Base-by-base conservation (phyloP, 2,888 invertebrate genomes). In the Lottia scabra region DNA sequence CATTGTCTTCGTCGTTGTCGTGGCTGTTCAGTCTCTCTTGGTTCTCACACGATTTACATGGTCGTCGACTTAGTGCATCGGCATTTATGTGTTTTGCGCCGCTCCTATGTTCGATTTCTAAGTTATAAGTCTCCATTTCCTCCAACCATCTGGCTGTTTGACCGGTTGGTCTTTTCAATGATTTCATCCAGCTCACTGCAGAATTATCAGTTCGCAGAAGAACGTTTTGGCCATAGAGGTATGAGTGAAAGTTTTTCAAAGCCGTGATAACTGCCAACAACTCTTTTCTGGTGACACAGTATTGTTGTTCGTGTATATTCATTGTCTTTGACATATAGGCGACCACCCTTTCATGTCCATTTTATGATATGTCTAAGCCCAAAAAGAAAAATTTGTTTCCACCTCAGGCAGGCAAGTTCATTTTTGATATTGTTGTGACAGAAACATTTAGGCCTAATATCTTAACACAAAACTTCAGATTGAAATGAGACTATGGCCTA, bases 201-300 rank as follows among this genome's bases (percentile, higher is more conserved):
- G 68, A 19, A 27, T 68, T 68, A 19, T 62, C 62, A 27, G 68
- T 68, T n/a, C 68, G 27, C 5, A 68, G 27, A 4, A 68, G 46
- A 2, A 68, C 68, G 30, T 68, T 13, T 10, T 68, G 68, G 16
- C 68, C 68, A 68, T 68, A 56, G 4, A 68, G 16, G 38, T 68
- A 68, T 13, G 56, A 27, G 16, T 68, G 68, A 45, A 68, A 68
- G 16, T 68, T 68, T 19, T 38, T 68, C 38, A 68, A 30, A 8
- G 68, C 68, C n/a, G 26, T 45, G 30, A 68, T 27, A n/a, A 68
- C 26, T 6, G 68, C 68, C 8, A 68, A 19, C 8, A 68, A 38
- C 3, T 68, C 68, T 45, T 68, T 68, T 48, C 68, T 68, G 3
- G 68, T 68, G 12, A 68, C 68, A 16, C 68, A 68, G 27, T 68